phyloP scores from a whole-genome alignment of 2,888 invertebrate genomes.

The Polyommatus icarus region DNA sequence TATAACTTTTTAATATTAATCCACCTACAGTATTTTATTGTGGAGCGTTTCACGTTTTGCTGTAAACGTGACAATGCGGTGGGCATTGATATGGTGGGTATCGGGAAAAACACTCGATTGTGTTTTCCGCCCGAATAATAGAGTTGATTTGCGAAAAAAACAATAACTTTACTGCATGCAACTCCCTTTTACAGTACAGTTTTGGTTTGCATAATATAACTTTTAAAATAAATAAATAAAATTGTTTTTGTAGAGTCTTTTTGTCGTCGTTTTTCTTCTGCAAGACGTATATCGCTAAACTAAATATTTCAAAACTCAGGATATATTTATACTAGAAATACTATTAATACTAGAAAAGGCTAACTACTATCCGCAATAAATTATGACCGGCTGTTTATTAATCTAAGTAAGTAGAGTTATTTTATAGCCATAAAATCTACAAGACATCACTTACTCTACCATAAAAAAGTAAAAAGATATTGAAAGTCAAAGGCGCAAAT shows the following conservation, averaged over 20 bases:
- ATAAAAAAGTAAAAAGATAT: neutral
- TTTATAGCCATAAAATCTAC: neutral
- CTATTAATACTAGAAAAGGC: no score
- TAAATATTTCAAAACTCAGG: no score
- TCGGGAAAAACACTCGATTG: slow-evolving; percentile 3
- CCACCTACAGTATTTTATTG: slow-evolving; percentile 2
- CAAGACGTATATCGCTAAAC: no score
- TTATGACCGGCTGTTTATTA: neutral
- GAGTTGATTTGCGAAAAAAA: neutral
- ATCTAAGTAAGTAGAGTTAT: neutral
- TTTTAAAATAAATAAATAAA: no score
- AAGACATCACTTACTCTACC: neutral
- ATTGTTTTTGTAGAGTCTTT: neutral
- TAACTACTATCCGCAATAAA: no score
- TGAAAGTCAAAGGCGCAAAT: neutral
- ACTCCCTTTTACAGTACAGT: neutral
- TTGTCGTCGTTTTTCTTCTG: neutral
- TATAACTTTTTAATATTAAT: neutral
- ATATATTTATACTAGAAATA: no score
- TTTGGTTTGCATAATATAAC: no score
- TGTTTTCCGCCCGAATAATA: slow-evolving; percentile 1
- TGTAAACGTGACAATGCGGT: slow-evolving; percentile 14
- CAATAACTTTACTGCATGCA: neutral
- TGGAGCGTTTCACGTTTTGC: neutral
- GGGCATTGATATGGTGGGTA: slow-evolving; percentile 9